Evolutionary conservation across 2,113 vertebrate genomes (phyloP).

Genomic region (Chloebia gouldiae): DNA sequence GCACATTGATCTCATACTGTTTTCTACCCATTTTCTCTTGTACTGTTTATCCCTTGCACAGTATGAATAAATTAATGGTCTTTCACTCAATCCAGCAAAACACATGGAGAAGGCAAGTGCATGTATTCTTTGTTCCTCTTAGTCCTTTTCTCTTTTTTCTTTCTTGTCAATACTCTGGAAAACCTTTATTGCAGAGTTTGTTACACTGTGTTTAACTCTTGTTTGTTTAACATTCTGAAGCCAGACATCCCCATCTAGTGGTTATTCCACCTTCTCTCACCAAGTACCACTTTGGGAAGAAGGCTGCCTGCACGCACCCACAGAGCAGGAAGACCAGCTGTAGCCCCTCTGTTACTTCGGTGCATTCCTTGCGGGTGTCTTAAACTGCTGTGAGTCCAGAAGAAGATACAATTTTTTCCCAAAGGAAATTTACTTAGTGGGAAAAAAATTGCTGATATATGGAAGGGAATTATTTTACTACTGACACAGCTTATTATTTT

Average conservation of each 20-base stretch:
- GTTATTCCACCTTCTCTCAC: background rate
- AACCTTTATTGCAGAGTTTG: background rate
- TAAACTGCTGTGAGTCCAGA: background rate
- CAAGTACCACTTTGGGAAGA: too few relatives aligned
- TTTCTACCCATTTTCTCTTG: background rate
- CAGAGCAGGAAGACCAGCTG: background rate
- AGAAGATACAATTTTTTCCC: background rate
- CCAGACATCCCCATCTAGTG: constrained; percentile 72
- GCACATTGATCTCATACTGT: accelerated
- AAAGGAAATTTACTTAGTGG: background rate
- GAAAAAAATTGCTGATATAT: background rate
- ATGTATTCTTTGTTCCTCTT: too few relatives aligned
- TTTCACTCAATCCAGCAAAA: background rate
- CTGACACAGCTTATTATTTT: background rate
- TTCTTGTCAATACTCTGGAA: background rate
- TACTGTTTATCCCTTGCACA: background rate
- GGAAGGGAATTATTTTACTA: background rate
- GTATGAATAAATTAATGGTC: background rate
- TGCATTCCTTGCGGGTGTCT: background rate
- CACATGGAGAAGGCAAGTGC: background rate
- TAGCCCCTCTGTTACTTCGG: background rate
- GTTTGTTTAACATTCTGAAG: background rate
- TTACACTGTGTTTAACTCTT: background rate
- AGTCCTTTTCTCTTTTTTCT: too few relatives aligned
- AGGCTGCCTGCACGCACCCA: background rate